These are phyloP conservation scores for Dipus sagitta DNA, from an alignment of 2,797 vertebrate species.

Conservation along the genomic window DNA sequence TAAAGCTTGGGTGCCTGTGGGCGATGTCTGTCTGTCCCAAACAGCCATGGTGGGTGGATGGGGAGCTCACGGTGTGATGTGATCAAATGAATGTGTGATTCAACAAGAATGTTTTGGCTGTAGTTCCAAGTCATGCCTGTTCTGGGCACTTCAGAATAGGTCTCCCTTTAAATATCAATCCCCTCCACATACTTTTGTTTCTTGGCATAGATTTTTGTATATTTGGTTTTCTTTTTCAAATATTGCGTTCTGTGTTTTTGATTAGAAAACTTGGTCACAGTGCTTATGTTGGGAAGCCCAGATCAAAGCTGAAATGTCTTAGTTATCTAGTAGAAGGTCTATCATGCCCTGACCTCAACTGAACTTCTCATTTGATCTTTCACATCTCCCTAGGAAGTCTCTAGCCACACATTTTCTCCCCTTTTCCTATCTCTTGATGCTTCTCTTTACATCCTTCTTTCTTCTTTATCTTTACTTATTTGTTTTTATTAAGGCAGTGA, in stretches of 20 bases:
- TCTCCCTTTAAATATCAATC: fast-evolving
- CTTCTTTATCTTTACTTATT: not conserved
- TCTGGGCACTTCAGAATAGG: not conserved
- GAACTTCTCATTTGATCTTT: not conserved
- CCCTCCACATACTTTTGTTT: not conserved
- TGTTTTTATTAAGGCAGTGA: not conserved
- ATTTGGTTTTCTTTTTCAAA: not conserved
- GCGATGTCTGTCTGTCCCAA: no score
- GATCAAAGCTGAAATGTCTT: not conserved
- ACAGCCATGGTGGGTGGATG: fast-evolving
- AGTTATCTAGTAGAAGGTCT: no score
- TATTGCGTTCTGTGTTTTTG: not conserved
- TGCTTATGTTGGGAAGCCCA: not conserved
- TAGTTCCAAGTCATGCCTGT: not conserved
- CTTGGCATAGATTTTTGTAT: not conserved
- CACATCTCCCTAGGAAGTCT: not conserved
- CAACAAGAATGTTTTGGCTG: not conserved
- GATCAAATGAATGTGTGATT: not conserved
- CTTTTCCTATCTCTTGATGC: not conserved
- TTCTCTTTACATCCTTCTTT: no score
- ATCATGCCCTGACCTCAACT: fast-evolving
- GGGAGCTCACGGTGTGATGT: fast-evolving
- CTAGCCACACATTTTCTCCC: not conserved
- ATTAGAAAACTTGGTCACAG: not conserved
- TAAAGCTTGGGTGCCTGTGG: no score